Percentiles rank a stretch among this genome's conserved stretches.
These are phyloP conservation scores for Prinia subflava DNA, from an alignment of 2,113 vertebrate genomes.

Conservation along the genomic window DNA sequence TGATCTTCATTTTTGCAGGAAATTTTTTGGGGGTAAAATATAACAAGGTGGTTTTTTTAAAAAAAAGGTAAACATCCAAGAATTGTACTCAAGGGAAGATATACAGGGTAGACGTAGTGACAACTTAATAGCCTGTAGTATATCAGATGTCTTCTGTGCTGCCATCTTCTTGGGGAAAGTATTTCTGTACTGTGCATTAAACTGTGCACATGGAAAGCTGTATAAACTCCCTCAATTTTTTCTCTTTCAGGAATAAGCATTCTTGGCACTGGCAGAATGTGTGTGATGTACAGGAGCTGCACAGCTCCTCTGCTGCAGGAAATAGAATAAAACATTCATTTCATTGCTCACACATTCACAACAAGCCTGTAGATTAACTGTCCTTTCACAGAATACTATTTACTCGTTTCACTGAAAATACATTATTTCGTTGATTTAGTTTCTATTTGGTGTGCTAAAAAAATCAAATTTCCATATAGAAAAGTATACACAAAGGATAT, in stretches of 20 bases:
- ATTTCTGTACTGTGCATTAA: slow-evolving; percentile 1
- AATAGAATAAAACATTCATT: slow-evolving; percentile 12
- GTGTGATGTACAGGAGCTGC: neutral
- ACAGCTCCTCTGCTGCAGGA: neutral
- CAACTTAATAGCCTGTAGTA: slow-evolving; percentile 59
- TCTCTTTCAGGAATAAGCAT: neutral
- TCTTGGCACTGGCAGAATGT: neutral
- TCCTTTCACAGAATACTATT: slow-evolving; percentile 27
- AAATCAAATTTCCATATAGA: slow-evolving; percentile 54
- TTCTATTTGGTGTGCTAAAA: slow-evolving; percentile 38
- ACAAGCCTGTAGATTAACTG: slow-evolving; percentile 35
- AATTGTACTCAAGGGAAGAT: slow-evolving; percentile 46
- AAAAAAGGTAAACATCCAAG: slow-evolving; percentile 38
- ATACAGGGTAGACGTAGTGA: slow-evolving; percentile 25
- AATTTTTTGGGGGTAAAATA: slow-evolving; percentile 50
- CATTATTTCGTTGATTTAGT: slow-evolving; percentile 30
- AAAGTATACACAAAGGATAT: slow-evolving; percentile 48
- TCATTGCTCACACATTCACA: neutral
- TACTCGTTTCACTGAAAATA: neutral
- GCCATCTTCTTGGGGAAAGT: slow-evolving; percentile 21
- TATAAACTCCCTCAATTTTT: neutral
- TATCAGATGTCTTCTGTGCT: slow-evolving; percentile 49
- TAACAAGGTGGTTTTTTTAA: neutral
- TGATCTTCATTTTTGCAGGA: slow-evolving; percentile 58
- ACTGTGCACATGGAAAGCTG: neutral